Conservation (phyloP, 2,888 invertebrate species). For the Cerastoderma edule region DNA sequence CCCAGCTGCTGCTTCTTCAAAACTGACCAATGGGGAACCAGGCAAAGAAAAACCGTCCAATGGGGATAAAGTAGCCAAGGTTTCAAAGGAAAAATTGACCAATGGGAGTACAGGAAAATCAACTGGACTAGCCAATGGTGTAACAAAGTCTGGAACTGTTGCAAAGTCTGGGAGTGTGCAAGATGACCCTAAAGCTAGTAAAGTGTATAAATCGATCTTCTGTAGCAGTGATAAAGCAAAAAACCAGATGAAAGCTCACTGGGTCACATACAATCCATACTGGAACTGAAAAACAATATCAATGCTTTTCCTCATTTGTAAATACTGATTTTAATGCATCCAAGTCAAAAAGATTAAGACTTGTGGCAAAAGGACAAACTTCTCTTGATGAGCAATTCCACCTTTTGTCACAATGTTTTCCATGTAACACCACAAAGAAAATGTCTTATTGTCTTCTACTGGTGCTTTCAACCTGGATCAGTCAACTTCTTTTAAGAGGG, state of each 20-base stretch:
- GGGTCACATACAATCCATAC: conserved; percentile 98
- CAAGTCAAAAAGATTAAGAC: no score
- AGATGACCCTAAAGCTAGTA: conserved; percentile 94
- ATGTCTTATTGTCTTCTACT: no score
- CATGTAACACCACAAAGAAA: no score
- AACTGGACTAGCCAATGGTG: conserved; percentile 66
- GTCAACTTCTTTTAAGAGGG: no score
- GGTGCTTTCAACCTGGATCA: no score
- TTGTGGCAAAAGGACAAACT: conserved; percentile 4
- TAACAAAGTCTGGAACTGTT: conserved; percentile 51
- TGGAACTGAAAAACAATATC: conserved; percentile 61
- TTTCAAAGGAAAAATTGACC: conserved; percentile 16
- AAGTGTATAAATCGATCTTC: conserved; percentile 97
- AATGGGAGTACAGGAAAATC: conserved; percentile 36
- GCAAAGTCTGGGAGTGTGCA: conserved; percentile 88
- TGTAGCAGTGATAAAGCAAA: conserved; percentile 94
- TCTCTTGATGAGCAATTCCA: neutral
- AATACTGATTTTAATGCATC: no score
- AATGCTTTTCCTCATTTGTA: neutral
- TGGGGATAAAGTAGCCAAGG: conserved; percentile 31
- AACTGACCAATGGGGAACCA: conserved; percentile 51
- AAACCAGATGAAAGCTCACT: conserved; percentile 95
- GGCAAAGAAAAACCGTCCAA: conserved; percentile 72
- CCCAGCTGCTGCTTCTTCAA: conserved; percentile 34
- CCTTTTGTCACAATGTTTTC: conserved; percentile 11